Conservation (phyloP, 2,888 invertebrate genomes). For the Anthrax anthrax region DNA sequence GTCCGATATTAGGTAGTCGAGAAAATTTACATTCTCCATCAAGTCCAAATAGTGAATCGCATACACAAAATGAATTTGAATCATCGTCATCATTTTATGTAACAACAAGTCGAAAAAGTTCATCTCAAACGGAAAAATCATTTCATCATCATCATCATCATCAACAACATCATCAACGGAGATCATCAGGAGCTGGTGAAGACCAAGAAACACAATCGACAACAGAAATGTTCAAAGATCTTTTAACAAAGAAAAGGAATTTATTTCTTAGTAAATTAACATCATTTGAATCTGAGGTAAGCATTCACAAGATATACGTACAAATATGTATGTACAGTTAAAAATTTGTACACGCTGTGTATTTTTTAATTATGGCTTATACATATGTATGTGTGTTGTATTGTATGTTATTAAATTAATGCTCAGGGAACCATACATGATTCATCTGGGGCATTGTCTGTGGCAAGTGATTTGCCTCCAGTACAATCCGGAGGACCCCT, state of each 20-base stretch:
- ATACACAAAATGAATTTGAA: conserved; percentile 5
- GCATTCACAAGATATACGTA: too few relatives aligned
- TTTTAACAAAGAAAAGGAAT: conserved; percentile 84
- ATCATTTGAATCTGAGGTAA: conserved; percentile 83
- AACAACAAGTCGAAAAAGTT: conserved; percentile 23
- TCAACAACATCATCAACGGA: too few relatives aligned
- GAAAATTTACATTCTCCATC: conserved; percentile 52
- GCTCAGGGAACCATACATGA: conserved; percentile 48
- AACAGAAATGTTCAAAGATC: conserved; percentile 85
- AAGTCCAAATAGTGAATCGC: conserved; percentile 33
- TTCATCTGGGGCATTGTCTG: conserved; percentile 41
- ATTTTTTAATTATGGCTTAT: too few relatives aligned
- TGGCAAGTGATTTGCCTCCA: conserved; percentile 41
- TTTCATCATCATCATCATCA: too few relatives aligned
- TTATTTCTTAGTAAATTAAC: conserved; percentile 73
- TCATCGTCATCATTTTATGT: conserved; percentile 6
- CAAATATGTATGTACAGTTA: neutral
- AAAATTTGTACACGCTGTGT: too few relatives aligned
- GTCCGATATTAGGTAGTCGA: conserved; percentile 50
- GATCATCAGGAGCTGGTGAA: conserved; percentile 52
- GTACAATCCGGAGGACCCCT: conserved; percentile 39
- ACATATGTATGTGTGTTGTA: too few relatives aligned
- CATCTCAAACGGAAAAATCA: conserved; percentile 25
- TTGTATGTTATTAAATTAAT: too few relatives aligned
- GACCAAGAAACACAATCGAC: conserved; percentile 57